Evolutionary conservation across 2,113 vertebrate species (phyloP), one percentile per base, ranked within the genome.

Genomic region (Myotis brandtii): DNA sequence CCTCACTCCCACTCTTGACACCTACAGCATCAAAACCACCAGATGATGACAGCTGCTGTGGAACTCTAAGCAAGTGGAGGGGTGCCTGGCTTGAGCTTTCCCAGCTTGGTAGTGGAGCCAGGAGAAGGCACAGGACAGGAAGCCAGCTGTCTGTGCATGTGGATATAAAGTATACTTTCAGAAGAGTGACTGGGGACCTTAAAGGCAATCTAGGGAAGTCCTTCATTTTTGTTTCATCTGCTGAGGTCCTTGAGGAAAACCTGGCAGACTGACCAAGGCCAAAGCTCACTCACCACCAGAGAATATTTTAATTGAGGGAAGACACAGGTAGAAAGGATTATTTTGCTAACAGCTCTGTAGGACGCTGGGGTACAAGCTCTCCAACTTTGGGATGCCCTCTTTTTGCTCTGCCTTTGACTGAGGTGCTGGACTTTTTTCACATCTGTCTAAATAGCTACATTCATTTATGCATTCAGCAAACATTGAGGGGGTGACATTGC

Each of bases 151-250:
- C 40, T 76, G 30, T 83, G 37, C 54, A 76, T 18, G 16, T 83
- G 62, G 30, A 43, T 50, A 62, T 11, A 43, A 87, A 92, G 87
- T 4, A 95, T 64, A 37, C 27, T 93, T 86, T 75, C 69, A 70
- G 40, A 48, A 54, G 92, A 86, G 46, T 72, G n/a, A 8, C 30
- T 66, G 21, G 27, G 77, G 34, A 80, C n/a, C 5, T 50, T 54
- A 56, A 72, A 67, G 12, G 11, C 54, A 90, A 21, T 25, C 6
- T 59, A 40, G 13, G 59, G 27, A 86, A 10, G 23, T 21, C 7
- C 59, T 84, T 90, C 14, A 37, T 76, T 80, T 93, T 93, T 87
- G 10, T 86, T 54, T 83, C 37, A n/a, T 62, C 46, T 87, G 34
- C 32, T 64, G n/a, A 86, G 59, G 14, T 59, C n/a, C 37, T 92